Percentiles rank a stretch among this genome's conserved stretches.
phyloP scores from a whole-genome alignment of 92 coral and sea anemone genomes.

The Pocillopora meandrina region DNA sequence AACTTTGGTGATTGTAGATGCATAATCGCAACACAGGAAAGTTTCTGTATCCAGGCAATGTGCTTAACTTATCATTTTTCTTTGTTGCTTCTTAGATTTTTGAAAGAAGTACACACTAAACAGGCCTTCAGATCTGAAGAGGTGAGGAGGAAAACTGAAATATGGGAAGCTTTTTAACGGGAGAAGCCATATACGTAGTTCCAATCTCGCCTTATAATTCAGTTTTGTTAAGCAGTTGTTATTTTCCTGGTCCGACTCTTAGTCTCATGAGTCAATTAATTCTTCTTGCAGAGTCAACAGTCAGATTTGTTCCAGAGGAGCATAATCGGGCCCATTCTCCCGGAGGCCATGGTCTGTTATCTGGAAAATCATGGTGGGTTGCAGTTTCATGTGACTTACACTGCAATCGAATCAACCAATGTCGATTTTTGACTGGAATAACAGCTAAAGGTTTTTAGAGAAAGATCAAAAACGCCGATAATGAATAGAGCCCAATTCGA shows the following conservation, averaged over 20 bases:
- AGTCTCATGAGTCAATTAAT: neutral
- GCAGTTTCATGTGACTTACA: neutral
- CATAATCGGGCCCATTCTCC: constrained; percentile 84
- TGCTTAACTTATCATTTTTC: neutral
- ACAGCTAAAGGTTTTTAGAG: too few species aligned
- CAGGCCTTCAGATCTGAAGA: constrained; percentile 96
- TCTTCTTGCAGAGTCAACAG: constrained; percentile 55
- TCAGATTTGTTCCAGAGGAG: constrained; percentile 92
- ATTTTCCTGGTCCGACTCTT: neutral
- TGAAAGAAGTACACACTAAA: constrained; percentile 87
- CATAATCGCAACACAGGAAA: neutral
- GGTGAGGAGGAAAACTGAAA: constrained; percentile 45
- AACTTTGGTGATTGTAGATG: neutral
- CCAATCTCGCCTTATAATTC: too few species aligned
- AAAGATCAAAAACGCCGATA: too few species aligned
- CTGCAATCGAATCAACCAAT: too few species aligned
- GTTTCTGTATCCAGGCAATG: neutral
- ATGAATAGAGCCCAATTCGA: too few species aligned
- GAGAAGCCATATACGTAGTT: too few species aligned
- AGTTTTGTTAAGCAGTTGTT: too few species aligned
- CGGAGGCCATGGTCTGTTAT: constrained; percentile 99
- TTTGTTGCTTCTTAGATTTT: constrained; percentile 61
- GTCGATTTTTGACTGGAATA: neutral
- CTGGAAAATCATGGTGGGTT: constrained; percentile 91
- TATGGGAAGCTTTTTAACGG: too few species aligned